Evolutionary conservation across 2,797 vertebrate genomes (phyloP).

Genomic region (Steatocranus sp.): DNA sequence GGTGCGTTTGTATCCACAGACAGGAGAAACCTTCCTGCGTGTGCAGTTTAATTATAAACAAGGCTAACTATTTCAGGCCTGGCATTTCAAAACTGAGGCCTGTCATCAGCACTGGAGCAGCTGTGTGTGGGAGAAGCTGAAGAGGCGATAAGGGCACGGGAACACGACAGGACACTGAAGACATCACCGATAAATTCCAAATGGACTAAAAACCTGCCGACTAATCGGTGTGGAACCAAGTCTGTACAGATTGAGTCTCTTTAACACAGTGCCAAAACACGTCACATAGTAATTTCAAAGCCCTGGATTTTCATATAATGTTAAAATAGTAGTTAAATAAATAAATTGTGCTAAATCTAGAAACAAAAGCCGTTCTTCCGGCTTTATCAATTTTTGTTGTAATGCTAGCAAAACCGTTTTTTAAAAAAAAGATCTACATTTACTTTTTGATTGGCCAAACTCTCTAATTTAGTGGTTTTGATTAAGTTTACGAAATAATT

Average conservation of each 20-base stretch:
- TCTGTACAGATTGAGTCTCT: rapidly evolving
- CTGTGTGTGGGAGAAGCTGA: constrained; percentile 45
- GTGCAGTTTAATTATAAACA: constrained; percentile 51
- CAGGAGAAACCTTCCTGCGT: background rate
- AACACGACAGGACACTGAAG: background rate
- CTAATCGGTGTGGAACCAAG: background rate
- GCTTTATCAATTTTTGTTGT: rapidly evolving
- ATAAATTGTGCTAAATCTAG: background rate
- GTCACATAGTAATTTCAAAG: background rate
- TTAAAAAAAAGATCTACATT: rapidly evolving
- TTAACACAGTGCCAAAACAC: background rate
- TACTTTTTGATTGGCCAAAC: background rate
- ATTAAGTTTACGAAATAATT: background rate
- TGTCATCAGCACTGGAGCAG: constrained; percentile 52
- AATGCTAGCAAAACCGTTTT: too few relatives aligned
- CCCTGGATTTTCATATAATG: background rate
- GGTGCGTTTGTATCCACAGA: background rate
- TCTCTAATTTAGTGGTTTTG: background rate
- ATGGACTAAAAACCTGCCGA: background rate
- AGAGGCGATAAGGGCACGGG: background rate
- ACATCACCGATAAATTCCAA: background rate
- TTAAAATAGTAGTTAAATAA: background rate
- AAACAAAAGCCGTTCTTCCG: background rate
- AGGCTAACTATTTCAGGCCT: constrained; percentile 58
- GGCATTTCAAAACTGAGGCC: constrained; percentile 36